Evolutionary conservation across 1,140 invertebrate genomes (phyloP).

Genomic region (Panonychus citri): DNA sequence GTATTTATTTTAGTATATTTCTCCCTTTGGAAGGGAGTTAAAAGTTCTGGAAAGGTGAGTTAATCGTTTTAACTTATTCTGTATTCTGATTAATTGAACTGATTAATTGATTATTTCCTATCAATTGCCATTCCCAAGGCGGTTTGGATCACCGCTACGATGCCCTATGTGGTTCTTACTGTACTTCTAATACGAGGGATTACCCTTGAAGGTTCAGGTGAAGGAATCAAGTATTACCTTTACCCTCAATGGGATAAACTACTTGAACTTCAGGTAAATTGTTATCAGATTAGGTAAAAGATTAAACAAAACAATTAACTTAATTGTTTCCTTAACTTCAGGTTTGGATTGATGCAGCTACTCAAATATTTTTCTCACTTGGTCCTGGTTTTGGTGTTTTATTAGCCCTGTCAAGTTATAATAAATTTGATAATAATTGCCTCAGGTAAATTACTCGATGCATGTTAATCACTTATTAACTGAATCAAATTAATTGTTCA

Average conservation of each 20-base stretch:
- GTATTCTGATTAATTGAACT: too few relatives aligned
- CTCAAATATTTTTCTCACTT: constrained; percentile 31
- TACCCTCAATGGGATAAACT: constrained; percentile 78
- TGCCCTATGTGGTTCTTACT: constrained; percentile 72
- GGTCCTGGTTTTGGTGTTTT: constrained; percentile 35
- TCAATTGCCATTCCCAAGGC: constrained; percentile 32
- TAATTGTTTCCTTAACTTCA: constrained; percentile 6
- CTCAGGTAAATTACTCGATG: too few relatives aligned
- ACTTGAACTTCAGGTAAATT: constrained; percentile 42
- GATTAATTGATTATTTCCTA: too few relatives aligned
- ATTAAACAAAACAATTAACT: neutral
- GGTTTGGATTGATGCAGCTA: constrained; percentile 35
- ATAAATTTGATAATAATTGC: constrained; percentile 37
- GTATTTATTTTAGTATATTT: constrained; percentile 90
- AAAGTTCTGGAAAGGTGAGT: constrained; percentile 74
- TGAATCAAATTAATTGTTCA: neutral
- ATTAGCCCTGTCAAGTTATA: constrained; percentile 31
- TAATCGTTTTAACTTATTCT: neutral
- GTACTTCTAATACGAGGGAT: constrained; percentile 71
- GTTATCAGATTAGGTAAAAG: neutral
- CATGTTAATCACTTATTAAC: neutral
- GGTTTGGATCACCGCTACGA: constrained; percentile 84
- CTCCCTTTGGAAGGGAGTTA: constrained; percentile 90
- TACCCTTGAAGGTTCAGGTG: constrained; percentile 62
- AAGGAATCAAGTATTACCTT: constrained; percentile 81